Evolutionary conservation across 1,140 invertebrate species (phyloP), one percentile per base, ranked within the genome.

Genomic region (Teleogryllus occipitalis): DNA sequence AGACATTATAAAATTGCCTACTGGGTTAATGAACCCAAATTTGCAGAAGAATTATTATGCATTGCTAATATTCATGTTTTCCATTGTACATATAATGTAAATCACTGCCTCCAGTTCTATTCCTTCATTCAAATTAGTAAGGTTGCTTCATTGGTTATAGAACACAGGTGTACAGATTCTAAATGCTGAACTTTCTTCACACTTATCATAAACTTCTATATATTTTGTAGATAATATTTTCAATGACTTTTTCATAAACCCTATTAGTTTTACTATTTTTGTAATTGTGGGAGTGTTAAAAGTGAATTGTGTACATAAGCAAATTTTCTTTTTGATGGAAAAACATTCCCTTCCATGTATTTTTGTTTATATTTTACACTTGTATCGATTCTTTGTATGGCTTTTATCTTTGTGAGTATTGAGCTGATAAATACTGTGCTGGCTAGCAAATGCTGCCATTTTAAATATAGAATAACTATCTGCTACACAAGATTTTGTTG

Each of bases 151-250:
- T 65, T 65, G 54, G 54, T 65, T 65, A 18, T 65, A 65, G 54
- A 65, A 65, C 27, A 39, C 27, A 3, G 18, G 18, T 65, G 54
- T 65, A 65, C 54, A 65, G 10, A 65, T 14, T 65, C 54, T 39
- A 39, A 39, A 39, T 39, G 27, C 27, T 39, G 27, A 39, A 39
- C 27, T 39, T 39, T 39, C 27, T 39, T 39, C 27, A 39, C 27
- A 65, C 54, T 14, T 65, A 18, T 65, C 54, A 65, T 65, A 10
- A 65, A 14, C 10, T 14, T 18, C 18, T 65, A 10, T 65, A 65
- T 65, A 65, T 65, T 65, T 65, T 65, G 54, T 65, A 65, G 54
- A 65, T 65, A 65, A 65, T 65, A 18, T 65, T 65, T 65, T 65
- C 54, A 65, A 65, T 65, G 54, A 65, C 2, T 18, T 14, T 18